Evolutionary conservation across 2,888 invertebrate genomes (phyloP), one percentile per base, ranked within the genome.

Genomic region (Calephelis perditalis): DNA sequence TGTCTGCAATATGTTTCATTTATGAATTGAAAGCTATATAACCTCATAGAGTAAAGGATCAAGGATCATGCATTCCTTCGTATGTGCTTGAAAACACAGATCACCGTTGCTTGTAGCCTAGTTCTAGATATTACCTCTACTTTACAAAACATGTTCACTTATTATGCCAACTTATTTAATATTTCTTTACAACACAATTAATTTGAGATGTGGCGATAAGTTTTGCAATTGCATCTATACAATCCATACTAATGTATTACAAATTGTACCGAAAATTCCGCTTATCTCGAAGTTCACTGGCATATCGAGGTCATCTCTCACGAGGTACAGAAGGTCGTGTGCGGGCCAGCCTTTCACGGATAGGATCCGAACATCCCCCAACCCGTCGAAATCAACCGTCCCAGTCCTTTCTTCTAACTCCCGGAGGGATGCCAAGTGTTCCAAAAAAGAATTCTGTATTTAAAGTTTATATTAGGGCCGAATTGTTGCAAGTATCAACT

Each of bases 281-380:
- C 69, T 75, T 62, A 81, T 75, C 58, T 85, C 82, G 0, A 74
- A 67, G 62, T 74, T 72, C 60, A 72, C 36, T 8, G 77, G 73
- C 67, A 73, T 62, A 15, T 75, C 69, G 26, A 78, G 65, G 65
- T 84, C 82, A 36, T 80, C 77, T 7, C 82, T 75, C 8, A 85
- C 65, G 2, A 86, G 74, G 62, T 87, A 67, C 43, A 86, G 72
- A 60, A 88, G 70, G 65, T 88, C 87, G 60, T 87, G 82, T 0
- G 84, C 79, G 0, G 85, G 79, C 88, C 88, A 88, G 44, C 71
- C 70, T 43, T 73, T 83, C 52, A 91, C 77, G 2, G 91, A 86
- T 56, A 92, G 67, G 7, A 83, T 67, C 2, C 86, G 78, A 5
- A 92, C 70, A 3, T 87, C 86, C 0, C 80, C 76, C 15, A 86